A percentile compares a stretch with the other conserved stretches of the same genome.
Evolutionary conservation across 2,797 vertebrate species (phyloP).

Genomic region (Characodon lateralis): DNA sequence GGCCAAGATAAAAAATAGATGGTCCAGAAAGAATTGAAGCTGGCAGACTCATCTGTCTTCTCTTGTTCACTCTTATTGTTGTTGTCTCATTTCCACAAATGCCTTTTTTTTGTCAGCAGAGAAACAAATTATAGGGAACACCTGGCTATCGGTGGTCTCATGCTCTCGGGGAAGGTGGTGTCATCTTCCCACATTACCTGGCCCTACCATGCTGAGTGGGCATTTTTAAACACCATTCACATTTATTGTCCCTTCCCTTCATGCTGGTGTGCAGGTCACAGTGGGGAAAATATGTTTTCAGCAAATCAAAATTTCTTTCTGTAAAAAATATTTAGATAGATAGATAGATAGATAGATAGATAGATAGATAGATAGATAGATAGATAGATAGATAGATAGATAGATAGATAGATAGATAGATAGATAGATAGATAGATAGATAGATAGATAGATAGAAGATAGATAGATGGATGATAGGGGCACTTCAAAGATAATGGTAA

Average conservation of each 20-base stretch:
- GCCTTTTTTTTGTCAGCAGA: constrained; percentile 73
- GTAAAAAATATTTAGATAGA: too few species aligned
- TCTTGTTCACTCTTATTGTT: constrained; percentile 72
- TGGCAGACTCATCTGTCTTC: constrained; percentile 88
- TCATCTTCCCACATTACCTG: constrained; percentile 66
- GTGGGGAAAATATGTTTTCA: neutral
- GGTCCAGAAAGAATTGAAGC: constrained; percentile 82
- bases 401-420: too few species aligned
- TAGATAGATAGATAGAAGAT: too few species aligned
- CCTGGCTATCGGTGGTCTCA: constrained; percentile 69
- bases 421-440: too few species aligned
- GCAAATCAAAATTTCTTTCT: neutral
- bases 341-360: too few species aligned
- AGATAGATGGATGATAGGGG: too few species aligned
- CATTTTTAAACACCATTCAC: constrained; percentile 52
- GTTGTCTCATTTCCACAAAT: constrained; percentile 79
- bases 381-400: too few species aligned
- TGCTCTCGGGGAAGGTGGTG: constrained; percentile 68
- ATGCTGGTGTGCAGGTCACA: constrained; percentile 47
- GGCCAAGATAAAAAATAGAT: constrained; percentile 87
- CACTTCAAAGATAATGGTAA: neutral
- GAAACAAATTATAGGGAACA: constrained; percentile 74
- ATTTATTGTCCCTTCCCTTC: constrained; percentile 33
- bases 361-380: too few species aligned
- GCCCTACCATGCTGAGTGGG: constrained; percentile 60